Evolutionary conservation across 1,140 invertebrate species (phyloP), one percentile per base, ranked within the genome.

Genomic region (Heliconius melpomene): DNA sequence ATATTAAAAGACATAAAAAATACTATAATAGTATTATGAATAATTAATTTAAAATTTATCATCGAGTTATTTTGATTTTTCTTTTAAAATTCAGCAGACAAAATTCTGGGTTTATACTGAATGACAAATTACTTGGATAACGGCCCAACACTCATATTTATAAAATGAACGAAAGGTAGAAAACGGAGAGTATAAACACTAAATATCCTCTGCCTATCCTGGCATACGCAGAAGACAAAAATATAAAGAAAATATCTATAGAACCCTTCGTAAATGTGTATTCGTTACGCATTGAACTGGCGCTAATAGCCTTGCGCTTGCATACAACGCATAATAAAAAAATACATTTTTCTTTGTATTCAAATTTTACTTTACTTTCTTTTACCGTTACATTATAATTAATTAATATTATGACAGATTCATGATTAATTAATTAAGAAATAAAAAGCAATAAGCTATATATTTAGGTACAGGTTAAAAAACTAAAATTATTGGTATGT

Each of bases 301-400:
- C 60, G 60, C 60, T 66, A 66, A 66, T 66, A 29, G 60, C 60
- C 26, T 66, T 66, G 60, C 60, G 60, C 60, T 66, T 29, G 60
- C 60, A 66, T 66, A 18, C 60, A 66, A 26, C 23, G 26, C 60
- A 66, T 66, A 66, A 16, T 66, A 66, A 66, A 66, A 23, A 29
- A 26, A 66, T 29, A 66, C 11, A 54, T 66, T 66, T 26, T 66
- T 66, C 60, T 29, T 66, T 66, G 60, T 66, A 66, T 66, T 66
- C 23, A 66, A 66, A 66, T 66, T n/a, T 66, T 9, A 66, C 60
- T 29, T 66, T 66, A 29, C 60, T 66, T 66, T 66, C 60, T 66
- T 66, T 66, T 29, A 16, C 60, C 60, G 60, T 66, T 66, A 66
- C 13, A 66, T 66, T 26, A 66, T 66, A 66, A 66, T 66, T 66